These are phyloP conservation scores for Barnardius zonarius DNA, from an alignment of 2,113 vertebrate genomes.

Conservation along the genomic window DNA sequence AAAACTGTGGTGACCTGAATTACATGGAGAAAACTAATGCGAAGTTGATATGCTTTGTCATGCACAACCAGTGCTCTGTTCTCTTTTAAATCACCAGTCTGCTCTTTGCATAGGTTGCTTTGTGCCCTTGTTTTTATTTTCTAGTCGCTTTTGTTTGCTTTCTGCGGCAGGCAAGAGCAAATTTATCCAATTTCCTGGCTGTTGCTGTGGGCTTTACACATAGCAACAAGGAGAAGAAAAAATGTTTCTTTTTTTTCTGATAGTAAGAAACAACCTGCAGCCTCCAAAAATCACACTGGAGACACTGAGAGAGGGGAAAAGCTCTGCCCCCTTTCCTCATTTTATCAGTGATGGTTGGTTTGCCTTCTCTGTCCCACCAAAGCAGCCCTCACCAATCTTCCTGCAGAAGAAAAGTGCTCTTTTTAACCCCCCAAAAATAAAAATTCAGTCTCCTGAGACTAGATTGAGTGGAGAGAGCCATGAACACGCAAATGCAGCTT, in stretches of 20 bases:
- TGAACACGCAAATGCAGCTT: neutral
- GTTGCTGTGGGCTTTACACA: neutral
- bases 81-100: neutral
- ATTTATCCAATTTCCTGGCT: neutral
- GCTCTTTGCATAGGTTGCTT: neutral
- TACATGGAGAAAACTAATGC: neutral
- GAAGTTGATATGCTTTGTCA: neutral
- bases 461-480: neutral
- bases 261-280: neutral
- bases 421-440: neutral
- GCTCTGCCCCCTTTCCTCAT: neutral
- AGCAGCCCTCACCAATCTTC: neutral
- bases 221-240: conserved; percentile 11
- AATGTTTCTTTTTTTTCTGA: neutral
- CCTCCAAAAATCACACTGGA: neutral
- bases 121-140: neutral
- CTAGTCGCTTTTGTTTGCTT: neutral
- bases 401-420: neutral
- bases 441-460: neutral
- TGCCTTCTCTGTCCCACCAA: neutral
- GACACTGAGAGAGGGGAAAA: neutral
- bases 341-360: neutral
- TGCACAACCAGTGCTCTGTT: neutral
- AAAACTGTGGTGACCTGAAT: neutral
- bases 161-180: neutral